Base-by-base conservation (phyloP, 2,888 invertebrate species). In the Endotricha flammealis region DNA sequence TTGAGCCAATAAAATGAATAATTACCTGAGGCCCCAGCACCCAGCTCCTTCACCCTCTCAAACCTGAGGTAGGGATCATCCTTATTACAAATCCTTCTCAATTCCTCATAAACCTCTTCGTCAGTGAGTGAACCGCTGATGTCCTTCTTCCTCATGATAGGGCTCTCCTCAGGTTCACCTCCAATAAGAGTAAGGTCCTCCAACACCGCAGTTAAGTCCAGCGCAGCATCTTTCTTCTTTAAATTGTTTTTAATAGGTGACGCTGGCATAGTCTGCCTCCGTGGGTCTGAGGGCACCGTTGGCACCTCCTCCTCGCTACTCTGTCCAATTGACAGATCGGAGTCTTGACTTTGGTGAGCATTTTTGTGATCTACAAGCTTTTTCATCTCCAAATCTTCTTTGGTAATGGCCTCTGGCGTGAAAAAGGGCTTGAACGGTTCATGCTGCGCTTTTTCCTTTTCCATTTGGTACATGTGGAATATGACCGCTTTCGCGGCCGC, bases 401-500 rank as follows among this genome's bases (percentile, higher is more conserved):
- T 93, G 42, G 91, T 92, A 41, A 95, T 94, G 7, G 91, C 90
- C 58, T 93, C 91, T 57, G 93, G 92, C 0, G 95, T 95, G n/a
- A 93, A 90, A 47, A 95, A 91, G 0, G 92, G 93, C 64, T 95
- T 95, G 61, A 93, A 94, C 3, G 90, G 89, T 29, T 91, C 91
- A 34, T 89, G 89, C 29, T 89, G 89, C 30, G 91, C 91, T 54
- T 93, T 93, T 60, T 95, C 93, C 57, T 95, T 93, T 63, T 95
- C 94, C 50, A 95, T 93, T 6, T 94, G 93, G 77, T 94, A 94
- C 68, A 95, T 95, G 68, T 96, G 96, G 66, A 93, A 95, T 62
- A 95, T 95, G 34, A 98, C 91, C 13, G 97, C 98, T 64, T 95
- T 94, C 37, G 96, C 90, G 1, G 96, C 96, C 22, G 96, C 96